phyloP scores from a whole-genome alignment of 1,140 invertebrate genomes.

The Bombus polaris region DNA sequence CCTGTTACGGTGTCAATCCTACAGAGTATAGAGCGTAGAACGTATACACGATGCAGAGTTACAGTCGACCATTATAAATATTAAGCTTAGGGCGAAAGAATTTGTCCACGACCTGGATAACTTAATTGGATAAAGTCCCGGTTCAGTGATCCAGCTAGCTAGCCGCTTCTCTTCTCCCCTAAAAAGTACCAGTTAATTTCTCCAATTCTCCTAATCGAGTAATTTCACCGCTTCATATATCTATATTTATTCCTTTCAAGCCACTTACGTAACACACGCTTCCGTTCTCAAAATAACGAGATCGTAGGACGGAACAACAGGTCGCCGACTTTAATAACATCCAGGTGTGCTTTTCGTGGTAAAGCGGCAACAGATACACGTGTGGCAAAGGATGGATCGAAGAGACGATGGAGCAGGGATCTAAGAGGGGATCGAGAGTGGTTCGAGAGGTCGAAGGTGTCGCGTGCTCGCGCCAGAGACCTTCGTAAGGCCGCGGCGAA shows the following conservation, averaged over 20 bases:
- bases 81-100: slow-evolving; percentile 13
- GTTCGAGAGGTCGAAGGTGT: slow-evolving; percentile 11
- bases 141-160: neutral
- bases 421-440: neutral
- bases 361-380: neutral
- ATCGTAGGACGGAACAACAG: neutral
- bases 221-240: neutral
- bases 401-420: neutral
- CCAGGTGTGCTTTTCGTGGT: neutral
- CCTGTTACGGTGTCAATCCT: neutral
- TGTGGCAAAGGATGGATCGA: neutral
- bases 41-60: no score
- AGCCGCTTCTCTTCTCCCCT: neutral
- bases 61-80: neutral
- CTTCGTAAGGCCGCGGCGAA: slow-evolving; percentile 44
- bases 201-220: neutral
- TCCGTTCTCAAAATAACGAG: neutral
- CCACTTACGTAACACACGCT: neutral
- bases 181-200: neutral
- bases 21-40: neutral
- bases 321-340: neutral
- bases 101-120: slow-evolving; percentile 31
- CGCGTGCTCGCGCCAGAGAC: slow-evolving; percentile 5
- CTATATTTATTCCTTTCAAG: neutral
- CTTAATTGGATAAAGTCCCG: neutral